These are phyloP conservation scores for Lepidurus couesii DNA, from an alignment of 1,140 invertebrate species.

Conservation along the genomic window DNA sequence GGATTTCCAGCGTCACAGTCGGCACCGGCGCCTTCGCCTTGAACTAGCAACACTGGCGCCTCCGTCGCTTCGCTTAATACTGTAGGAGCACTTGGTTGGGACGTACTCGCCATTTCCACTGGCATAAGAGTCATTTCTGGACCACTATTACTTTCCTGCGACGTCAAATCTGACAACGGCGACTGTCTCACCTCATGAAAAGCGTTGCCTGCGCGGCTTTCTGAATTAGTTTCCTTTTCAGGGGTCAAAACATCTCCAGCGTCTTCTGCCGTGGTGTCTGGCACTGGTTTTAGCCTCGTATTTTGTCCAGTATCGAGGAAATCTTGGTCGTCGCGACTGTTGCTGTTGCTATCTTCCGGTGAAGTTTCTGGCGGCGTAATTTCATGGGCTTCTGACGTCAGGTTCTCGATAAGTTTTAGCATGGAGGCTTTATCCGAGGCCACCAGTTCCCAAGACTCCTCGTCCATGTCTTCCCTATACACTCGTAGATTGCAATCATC, in stretches of 20 bases:
- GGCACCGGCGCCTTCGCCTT: constrained; percentile 63
- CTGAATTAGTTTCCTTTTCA: neutral
- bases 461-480: constrained; percentile 90
- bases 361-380: constrained; percentile 26
- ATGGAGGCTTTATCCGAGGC: constrained; percentile 58
- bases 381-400: constrained; percentile 28
- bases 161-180: neutral
- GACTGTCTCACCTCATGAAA: constrained; percentile 33
- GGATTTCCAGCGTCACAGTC: constrained; percentile 63
- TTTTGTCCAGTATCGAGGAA: neutral
- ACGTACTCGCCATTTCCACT: too few relatives aligned
- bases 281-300: neutral
- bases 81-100: constrained; percentile 24
- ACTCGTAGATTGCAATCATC: constrained; percentile 80
- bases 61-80: constrained; percentile 62
- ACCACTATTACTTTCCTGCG: too few relatives aligned
- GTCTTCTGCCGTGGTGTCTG: neutral
- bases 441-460: constrained; percentile 89
- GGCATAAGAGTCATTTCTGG: too few relatives aligned
- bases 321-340: constrained; percentile 30
- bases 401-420: constrained; percentile 37
- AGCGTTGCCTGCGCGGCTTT: neutral
- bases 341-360: constrained; percentile 32
- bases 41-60: constrained; percentile 63
- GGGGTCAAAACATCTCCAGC: neutral